Evolutionary conservation across 2,888 invertebrate species (phyloP), one percentile per base, ranked within the genome.

Genomic region (Lithophane leautieri): DNA sequence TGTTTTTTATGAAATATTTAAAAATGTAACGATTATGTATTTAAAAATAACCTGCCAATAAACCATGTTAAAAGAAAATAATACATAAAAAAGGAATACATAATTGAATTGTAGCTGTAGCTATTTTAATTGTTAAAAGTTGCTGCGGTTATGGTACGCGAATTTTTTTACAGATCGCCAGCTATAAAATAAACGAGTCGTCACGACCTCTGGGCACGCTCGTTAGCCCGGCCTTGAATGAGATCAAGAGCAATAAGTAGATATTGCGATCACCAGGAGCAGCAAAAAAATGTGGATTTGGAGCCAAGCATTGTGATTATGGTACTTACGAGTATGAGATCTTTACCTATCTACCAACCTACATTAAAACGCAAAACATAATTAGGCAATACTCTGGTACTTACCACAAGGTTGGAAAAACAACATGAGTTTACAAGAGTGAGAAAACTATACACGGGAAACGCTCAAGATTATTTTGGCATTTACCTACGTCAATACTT

Each of bases 141-240:
- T 47, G 2, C 12, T 34, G 11, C 9, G 50, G n/a, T 34, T 25
- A 52, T 22, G n/a, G n/a, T 69, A 52, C 6, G 8, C 47, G n/a
- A 25, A 61, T 66, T 50, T n/a, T n/a, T n/a, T n/a, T n/a, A n/a
- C n/a, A n/a, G 16, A 22, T 50, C 8, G 42, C 60, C 50, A 61
- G 58, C 47, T 22, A 47, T 61, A 52, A 76, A 78, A 81, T 19
- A 79, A 85, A 67, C 52, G 25, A 28, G 50, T 74, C 25, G 76
- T 87, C 80, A 83, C 83, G 83, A 85, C 47, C 63, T 56, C 63
- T 63, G n/a, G 69, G 22, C 44, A 52, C 54, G 40, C 70, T 66
- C 44, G 79, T 81, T 78, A 70, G 7, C 8, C 58, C 56, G 68
- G 12, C 79, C 82, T 78, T 86, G 88, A 81, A 79, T 67, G 76